These are phyloP conservation scores for Trematomus bernacchii DNA, from an alignment of 2,797 vertebrate species.

Conservation along the genomic window DNA sequence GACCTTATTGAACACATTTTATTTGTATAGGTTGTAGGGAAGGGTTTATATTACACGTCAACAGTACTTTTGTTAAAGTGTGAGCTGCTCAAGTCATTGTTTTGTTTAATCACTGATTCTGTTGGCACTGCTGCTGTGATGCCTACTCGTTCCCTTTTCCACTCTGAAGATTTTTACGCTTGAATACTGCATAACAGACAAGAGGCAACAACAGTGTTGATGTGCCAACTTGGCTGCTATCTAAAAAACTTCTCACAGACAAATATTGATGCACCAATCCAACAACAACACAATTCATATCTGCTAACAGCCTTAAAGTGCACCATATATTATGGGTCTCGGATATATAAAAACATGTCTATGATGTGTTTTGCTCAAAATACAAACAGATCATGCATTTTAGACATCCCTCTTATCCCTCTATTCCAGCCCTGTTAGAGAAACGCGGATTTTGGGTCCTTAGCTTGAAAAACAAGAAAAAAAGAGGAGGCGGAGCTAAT, in stretches of 20 bases:
- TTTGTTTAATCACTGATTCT: conserved; percentile 9
- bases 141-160: conserved; percentile 23
- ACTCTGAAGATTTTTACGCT: conserved; percentile 13
- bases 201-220: conserved; percentile 30
- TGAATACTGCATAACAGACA: conserved; percentile 18
- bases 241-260: conserved; percentile 39
- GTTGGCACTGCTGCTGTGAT: conserved; percentile 7
- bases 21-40: not conserved
- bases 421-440: too few relatives aligned
- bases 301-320: conserved; percentile 8
- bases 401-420: too few relatives aligned
- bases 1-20: not conserved
- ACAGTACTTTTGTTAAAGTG: not conserved
- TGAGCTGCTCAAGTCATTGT: not conserved
- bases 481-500: too few relatives aligned
- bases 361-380: too few relatives aligned
- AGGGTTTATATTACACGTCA: conserved; percentile 23
- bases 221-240: conserved; percentile 51
- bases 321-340: too few relatives aligned
- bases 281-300: conserved; percentile 45
- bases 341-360: too few relatives aligned
- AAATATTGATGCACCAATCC: conserved; percentile 38
- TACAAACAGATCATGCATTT: too few relatives aligned
- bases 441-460: too few relatives aligned
- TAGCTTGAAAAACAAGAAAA: too few relatives aligned